Percentiles rank a stretch among this genome's conserved stretches.
phyloP scores from a whole-genome alignment of 2,888 invertebrate genomes.

The Dinocampus coccinellae region DNA sequence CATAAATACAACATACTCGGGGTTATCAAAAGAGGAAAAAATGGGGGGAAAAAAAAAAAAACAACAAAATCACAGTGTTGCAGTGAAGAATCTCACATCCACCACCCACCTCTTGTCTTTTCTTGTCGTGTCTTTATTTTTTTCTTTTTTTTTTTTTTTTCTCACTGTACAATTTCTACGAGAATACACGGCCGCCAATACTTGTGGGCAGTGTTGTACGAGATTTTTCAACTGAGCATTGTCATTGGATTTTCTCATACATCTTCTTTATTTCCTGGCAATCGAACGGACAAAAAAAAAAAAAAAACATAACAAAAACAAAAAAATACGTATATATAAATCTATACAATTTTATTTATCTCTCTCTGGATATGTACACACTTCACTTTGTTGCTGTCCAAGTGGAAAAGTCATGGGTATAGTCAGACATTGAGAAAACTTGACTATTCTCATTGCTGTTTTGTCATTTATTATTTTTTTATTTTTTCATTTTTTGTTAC shows the following conservation, averaged over 20 bases:
- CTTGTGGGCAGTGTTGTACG: neutral
- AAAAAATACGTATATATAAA: neutral
- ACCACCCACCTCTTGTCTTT: no score
- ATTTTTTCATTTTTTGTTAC: no score
- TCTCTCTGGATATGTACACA: neutral
- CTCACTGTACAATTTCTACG: neutral
- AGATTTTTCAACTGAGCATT: neutral
- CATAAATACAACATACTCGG: neutral
- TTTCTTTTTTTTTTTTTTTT: no score
- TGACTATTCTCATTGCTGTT: neutral
- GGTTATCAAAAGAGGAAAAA: neutral
- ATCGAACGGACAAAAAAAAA: constrained; percentile 6
- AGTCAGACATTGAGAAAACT: neutral
- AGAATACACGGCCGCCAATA: neutral
- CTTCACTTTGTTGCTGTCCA: neutral
- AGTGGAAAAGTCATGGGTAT: constrained; percentile 2
- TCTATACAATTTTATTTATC: neutral
- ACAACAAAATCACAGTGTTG: neutral
- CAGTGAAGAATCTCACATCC: neutral
- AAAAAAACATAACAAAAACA: no score
- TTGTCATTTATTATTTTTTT: neutral
- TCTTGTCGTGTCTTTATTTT: no score
- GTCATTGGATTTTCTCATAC: neutral
- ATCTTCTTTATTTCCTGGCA: constrained; percentile 15
- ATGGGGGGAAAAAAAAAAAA: neutral